Evolutionary conservation across 1,140 invertebrate species (phyloP).

Genomic region (Sitobion miscanthi): DNA sequence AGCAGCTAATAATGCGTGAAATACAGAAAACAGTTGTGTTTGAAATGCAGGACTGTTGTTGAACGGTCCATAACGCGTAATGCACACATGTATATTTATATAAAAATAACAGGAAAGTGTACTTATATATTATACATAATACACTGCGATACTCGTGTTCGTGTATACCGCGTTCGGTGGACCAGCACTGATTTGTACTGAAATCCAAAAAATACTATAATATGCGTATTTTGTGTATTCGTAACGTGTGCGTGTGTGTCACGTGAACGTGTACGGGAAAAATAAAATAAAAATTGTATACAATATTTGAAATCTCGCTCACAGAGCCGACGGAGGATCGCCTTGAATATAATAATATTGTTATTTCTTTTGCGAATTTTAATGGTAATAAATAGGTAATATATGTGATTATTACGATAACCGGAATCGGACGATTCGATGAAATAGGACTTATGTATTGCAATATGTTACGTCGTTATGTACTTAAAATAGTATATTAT

Average conservation of each 20-base stretch:
- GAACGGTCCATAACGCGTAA: slow-evolving; percentile 23
- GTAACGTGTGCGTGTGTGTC: not conserved
- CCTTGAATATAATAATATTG: not conserved
- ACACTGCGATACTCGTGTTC: not conserved
- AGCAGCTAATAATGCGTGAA: slow-evolving; percentile 27
- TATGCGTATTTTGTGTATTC: not conserved
- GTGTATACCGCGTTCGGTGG: not conserved
- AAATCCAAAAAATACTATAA: slow-evolving; percentile 7
- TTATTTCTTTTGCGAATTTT: not conserved
- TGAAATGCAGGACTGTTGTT: not conserved
- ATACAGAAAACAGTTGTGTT: slow-evolving; percentile 17
- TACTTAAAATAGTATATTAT: not conserved
- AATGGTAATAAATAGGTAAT: not conserved
- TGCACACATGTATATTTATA: not conserved
- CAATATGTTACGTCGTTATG: not conserved
- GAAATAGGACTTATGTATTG: slow-evolving; percentile 4
- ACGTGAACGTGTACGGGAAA: not conserved
- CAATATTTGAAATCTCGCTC: not conserved
- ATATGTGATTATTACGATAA: not conserved
- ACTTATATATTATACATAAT: not conserved
- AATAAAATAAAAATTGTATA: not conserved
- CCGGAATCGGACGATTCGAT: not conserved
- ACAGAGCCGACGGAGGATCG: not conserved
- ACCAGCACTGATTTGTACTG: not conserved
- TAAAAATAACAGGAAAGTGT: not conserved